phyloP scores from a whole-genome alignment of 2,888 invertebrate genomes.

The Margaritifera margaritifera region DNA sequence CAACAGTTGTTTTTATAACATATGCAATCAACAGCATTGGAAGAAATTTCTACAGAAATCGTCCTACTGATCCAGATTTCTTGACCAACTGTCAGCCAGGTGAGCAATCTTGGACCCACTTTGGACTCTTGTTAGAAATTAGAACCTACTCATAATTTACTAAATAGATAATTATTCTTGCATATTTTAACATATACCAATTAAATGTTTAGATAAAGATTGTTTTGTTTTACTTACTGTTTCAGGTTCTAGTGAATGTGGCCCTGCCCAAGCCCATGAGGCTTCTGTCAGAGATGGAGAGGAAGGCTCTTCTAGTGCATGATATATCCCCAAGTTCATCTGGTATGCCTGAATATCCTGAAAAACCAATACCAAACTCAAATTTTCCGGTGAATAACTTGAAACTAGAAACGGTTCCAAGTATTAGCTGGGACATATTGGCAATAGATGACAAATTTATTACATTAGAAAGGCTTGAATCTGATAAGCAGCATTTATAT shows the following conservation, averaged over 20 bases:
- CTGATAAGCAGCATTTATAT: slow-evolving; percentile 31
- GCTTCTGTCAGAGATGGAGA: slow-evolving; percentile 59
- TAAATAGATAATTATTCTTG: too few species aligned
- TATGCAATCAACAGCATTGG: too few species aligned
- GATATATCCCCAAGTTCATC: slow-evolving; percentile 38
- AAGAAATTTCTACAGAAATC: too few species aligned
- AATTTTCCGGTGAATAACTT: slow-evolving; percentile 1
- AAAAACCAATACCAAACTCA: slow-evolving; percentile 7
- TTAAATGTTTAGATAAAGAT: too few species aligned
- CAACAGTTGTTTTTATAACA: too few species aligned
- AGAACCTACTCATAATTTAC: too few species aligned
- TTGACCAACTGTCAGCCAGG: too few species aligned
- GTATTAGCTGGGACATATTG: slow-evolving; percentile 74
- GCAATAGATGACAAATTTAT: slow-evolving; percentile 59
- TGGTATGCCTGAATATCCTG: slow-evolving; percentile 13
- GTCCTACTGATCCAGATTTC: too few species aligned
- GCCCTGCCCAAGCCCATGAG: slow-evolving; percentile 83
- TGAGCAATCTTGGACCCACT: too few species aligned
- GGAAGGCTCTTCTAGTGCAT: slow-evolving; percentile 51
- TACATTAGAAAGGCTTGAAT: slow-evolving; percentile 15
- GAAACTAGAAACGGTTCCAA: neutral
- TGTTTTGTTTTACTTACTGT: neutral
- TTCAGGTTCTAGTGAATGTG: slow-evolving; percentile 76
- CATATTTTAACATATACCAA: too few species aligned
- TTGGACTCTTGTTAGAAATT: too few species aligned